phyloP scores from a whole-genome alignment of 1,140 invertebrate species.

The Apis laboriosa region DNA sequence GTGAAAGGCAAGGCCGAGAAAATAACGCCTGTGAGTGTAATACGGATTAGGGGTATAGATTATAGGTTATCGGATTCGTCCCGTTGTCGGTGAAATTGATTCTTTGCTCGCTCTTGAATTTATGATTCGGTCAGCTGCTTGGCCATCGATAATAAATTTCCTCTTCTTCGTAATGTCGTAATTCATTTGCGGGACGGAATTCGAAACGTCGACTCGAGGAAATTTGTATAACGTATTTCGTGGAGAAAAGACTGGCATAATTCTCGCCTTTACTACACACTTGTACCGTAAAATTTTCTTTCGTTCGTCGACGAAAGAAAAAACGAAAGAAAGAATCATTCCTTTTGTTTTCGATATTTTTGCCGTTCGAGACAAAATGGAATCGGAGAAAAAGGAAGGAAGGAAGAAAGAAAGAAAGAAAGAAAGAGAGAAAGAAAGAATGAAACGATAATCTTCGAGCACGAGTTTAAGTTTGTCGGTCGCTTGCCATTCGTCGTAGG shows the following conservation, averaged over 20 bases:
- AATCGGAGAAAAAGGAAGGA: too few species aligned
- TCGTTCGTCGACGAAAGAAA: too few species aligned
- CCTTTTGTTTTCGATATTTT: too few species aligned
- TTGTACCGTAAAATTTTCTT: too few species aligned
- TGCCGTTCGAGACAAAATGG: background rate
- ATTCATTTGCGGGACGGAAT: slow-evolving; percentile 21
- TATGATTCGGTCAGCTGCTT: slow-evolving; percentile 3
- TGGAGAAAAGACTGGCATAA: too few species aligned
- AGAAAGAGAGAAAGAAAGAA: background rate
- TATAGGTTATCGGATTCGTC: slow-evolving; percentile 43
- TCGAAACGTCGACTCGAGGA: background rate
- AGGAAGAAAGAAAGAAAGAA: background rate
- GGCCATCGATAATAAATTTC: slow-evolving; percentile 24
- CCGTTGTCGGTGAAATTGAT: slow-evolving; percentile 42
- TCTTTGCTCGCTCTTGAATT: slow-evolving; percentile 31
- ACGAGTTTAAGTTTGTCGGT: slow-evolving; percentile 39
- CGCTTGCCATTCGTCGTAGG: slow-evolving; percentile 42
- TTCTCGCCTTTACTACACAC: too few species aligned
- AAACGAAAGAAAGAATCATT: too few species aligned
- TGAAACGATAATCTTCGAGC: background rate
- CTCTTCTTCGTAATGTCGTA: slow-evolving; percentile 9
- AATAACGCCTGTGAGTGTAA: slow-evolving; percentile 47
- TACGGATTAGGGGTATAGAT: slow-evolving; percentile 46
- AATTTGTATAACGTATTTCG: too few species aligned
- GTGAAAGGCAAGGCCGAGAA: slow-evolving; percentile 16